These are phyloP conservation scores for Dasypogon diadema DNA, from an alignment of 2,888 invertebrate genomes.

Conservation along the genomic window DNA sequence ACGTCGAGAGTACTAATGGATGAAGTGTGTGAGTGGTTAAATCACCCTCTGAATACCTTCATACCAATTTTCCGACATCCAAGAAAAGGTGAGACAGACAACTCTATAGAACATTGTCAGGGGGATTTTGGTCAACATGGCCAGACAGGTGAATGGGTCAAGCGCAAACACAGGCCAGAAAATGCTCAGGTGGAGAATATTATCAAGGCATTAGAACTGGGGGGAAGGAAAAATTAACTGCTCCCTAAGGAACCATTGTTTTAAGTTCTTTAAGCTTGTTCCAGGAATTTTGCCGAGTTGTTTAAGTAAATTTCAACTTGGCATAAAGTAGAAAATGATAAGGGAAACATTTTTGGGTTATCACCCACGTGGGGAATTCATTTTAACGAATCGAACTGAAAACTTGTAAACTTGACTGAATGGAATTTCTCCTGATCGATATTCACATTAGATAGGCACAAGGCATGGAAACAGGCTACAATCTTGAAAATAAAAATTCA, in stretches of 20 bases:
- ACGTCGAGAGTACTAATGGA: neutral
- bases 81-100: neutral
- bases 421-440: no score
- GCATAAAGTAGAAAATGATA: neutral
- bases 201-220: constrained; percentile 17
- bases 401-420: no score
- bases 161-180: neutral
- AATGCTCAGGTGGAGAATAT: neutral
- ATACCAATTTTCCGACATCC: neutral
- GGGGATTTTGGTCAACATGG: neutral
- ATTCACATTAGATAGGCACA: no score
- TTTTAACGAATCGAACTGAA: neutral
- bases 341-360: neutral
- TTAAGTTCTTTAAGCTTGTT: constrained; percentile 20
- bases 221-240: constrained; percentile 32
- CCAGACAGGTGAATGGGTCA: neutral
- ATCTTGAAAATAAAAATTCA: no score
- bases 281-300: constrained; percentile 2
- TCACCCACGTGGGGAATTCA: neutral
- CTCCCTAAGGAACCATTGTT: constrained; percentile 22
- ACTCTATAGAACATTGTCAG: neutral
- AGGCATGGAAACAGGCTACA: no score
- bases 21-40: neutral
- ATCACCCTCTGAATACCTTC: neutral
- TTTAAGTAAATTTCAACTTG: constrained; percentile 14